Evolutionary conservation across 2,797 vertebrate genomes (phyloP).

Genomic region (Parotocinclus haroldoi): DNA sequence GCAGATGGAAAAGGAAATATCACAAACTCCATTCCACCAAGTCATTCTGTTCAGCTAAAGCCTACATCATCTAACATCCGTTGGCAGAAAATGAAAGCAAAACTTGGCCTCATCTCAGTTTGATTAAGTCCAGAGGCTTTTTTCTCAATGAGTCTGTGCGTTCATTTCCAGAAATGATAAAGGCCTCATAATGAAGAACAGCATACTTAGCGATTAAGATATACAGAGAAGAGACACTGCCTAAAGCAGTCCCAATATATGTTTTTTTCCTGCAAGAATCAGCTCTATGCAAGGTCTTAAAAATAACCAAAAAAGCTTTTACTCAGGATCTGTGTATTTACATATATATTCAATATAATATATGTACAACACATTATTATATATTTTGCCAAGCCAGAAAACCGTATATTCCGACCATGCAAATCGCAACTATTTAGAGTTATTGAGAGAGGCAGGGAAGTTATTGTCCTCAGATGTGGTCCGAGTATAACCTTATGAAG

Average conservation of each 20-base stretch:
- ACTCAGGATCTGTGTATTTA: no score
- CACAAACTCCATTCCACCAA: not conserved
- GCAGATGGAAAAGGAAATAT: slow-evolving; percentile 3
- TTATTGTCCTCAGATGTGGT: no score
- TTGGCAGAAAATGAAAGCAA: not conserved
- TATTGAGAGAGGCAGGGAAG: no score
- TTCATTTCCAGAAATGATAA: not conserved
- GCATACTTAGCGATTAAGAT: not conserved
- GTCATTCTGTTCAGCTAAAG: slow-evolving; percentile 5
- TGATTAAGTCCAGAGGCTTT: slow-evolving; percentile 4
- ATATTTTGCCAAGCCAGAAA: no score
- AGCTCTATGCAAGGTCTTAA: no score
- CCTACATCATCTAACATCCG: not conserved
- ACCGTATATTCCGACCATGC: no score
- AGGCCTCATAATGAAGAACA: not conserved
- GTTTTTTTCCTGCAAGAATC: no score
- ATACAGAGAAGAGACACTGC: not conserved
- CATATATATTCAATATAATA: no score
- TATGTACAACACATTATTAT: no score
- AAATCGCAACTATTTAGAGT: no score
- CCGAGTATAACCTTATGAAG: no score
- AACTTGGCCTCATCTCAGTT: not conserved
- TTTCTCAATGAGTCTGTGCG: not conserved
- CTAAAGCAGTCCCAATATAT: not conserved
- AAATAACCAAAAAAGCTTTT: no score